phyloP scores from a whole-genome alignment of 2,888 invertebrate genomes.

The Acanthosepion lycidas region DNA sequence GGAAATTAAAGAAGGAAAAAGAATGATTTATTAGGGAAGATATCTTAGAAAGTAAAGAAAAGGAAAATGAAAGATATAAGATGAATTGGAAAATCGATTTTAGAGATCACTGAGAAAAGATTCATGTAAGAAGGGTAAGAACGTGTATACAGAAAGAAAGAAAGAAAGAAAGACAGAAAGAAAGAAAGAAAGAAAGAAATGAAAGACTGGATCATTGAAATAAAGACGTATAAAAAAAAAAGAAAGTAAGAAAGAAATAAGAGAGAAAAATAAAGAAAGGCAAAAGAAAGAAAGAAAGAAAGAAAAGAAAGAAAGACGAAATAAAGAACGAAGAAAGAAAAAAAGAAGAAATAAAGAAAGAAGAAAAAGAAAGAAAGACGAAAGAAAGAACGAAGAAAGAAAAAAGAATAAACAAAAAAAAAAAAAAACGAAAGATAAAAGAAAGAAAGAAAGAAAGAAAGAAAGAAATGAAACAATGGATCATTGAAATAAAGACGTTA shows the following conservation, averaged over 20 bases:
- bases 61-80: background rate
- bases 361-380: too few relatives aligned
- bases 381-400: too few relatives aligned
- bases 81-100: background rate
- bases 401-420: too few relatives aligned
- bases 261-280: background rate
- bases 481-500: too few relatives aligned
- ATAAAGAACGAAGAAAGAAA: too few relatives aligned
- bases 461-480: too few relatives aligned
- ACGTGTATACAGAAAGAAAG: background rate
- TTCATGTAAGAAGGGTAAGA: background rate
- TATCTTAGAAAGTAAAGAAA: too few relatives aligned
- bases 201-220: background rate
- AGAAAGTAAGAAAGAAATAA: background rate
- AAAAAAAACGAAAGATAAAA: background rate
- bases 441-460: too few relatives aligned
- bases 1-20: too few relatives aligned
- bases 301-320: too few relatives aligned
- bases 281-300: background rate
- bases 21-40: too few relatives aligned
- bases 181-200: background rate
- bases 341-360: too few relatives aligned
- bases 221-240: accelerated
- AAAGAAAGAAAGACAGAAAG: background rate
- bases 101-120: background rate